These are phyloP conservation scores for Eretmochelys imbricata DNA, from an alignment of 2,113 vertebrate species.

Conservation along the genomic window DNA sequence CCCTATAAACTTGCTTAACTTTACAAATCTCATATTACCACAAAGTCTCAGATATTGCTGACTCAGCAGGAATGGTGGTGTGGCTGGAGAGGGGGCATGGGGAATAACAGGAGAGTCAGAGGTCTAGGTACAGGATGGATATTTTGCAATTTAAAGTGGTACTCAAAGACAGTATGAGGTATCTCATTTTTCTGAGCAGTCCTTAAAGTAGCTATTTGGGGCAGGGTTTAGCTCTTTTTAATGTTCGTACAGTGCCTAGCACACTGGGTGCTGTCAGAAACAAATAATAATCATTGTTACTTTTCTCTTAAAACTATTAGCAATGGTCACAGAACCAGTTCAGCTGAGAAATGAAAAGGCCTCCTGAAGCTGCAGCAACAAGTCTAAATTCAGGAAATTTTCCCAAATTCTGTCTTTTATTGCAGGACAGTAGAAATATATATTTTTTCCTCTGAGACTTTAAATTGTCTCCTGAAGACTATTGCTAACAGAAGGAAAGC, in stretches of 20 bases:
- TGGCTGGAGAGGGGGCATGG: not conserved
- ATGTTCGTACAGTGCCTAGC: not conserved
- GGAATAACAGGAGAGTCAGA: not conserved
- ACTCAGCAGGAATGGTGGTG: not conserved
- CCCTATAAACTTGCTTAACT: not conserved
- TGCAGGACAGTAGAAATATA: constrained; percentile 23
- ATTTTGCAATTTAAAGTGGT: not conserved
- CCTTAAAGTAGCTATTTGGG: not conserved
- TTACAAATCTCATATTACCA: not conserved
- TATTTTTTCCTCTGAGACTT: constrained; percentile 7
- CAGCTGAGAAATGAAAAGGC: not conserved
- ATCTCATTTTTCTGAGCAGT: not conserved
- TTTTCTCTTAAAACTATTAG: not conserved
- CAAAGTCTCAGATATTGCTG: not conserved
- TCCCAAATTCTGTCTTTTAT: constrained; percentile 24
- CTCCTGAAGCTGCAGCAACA: constrained; percentile 28
- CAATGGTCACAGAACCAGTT: not conserved
- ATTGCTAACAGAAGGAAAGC: constrained; percentile 38
- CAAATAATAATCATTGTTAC: not conserved
- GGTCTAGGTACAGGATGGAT: not conserved
- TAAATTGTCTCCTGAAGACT: constrained; percentile 41
- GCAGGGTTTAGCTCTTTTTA: not conserved
- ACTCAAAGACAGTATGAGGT: not conserved
- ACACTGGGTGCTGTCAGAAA: not conserved
- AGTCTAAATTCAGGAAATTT: constrained; percentile 36